Conservation (phyloP, 2,113 vertebrate species). For the Copsychus sechellarum region DNA sequence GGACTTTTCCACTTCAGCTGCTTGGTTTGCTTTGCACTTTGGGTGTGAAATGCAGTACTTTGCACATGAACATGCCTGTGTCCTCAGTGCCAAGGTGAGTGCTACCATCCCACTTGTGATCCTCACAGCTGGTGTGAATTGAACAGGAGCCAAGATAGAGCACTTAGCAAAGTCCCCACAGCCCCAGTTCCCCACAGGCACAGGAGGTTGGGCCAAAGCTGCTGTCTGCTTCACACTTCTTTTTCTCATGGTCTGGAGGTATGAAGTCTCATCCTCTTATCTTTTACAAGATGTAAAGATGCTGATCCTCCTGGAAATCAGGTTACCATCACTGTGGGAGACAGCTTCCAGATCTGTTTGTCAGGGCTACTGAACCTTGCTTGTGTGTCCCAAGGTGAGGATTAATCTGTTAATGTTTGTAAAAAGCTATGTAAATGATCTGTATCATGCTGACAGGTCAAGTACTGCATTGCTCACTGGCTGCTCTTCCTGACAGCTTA, state of each 20-base stretch:
- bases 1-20: neutral
- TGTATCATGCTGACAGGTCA: conserved; percentile 43
- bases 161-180: neutral
- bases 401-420: conserved; percentile 58
- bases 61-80: rapidly evolving
- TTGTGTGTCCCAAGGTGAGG: conserved; percentile 50
- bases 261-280: neutral
- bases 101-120: neutral
- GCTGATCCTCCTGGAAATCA: conserved; percentile 2
- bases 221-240: neutral
- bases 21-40: neutral
- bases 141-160: neutral
- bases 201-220: neutral
- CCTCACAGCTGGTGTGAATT: neutral
- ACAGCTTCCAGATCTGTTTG: conserved; percentile 17
- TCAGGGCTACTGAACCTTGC: conserved; percentile 38
- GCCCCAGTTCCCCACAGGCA: neutral
- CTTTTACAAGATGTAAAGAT: neutral
- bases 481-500: conserved; percentile 27
- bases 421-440: conserved; percentile 61
- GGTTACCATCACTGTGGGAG: neutral
- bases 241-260: neutral
- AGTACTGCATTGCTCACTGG: conserved; percentile 1
- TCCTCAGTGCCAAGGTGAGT: neutral
- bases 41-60: neutral